A percentile compares a stretch with the other conserved stretches of the same genome.
phyloP scores from a whole-genome alignment of 2,888 invertebrate species.

The Pollenia amentaria region DNA sequence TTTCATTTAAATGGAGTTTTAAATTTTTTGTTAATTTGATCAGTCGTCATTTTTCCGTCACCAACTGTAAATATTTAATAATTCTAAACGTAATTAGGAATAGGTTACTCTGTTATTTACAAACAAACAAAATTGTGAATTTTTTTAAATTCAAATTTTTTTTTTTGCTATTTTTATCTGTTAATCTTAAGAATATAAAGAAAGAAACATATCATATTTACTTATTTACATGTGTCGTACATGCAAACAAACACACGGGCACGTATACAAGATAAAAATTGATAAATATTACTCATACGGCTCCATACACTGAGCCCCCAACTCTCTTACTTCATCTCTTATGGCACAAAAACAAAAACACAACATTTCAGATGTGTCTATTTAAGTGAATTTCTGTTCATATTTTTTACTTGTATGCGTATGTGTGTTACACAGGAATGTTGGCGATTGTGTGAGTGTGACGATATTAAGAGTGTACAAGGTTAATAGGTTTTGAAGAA shows the following conservation, averaged over 20 bases:
- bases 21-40: too few species aligned
- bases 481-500: constrained; percentile 62
- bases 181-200: constrained; percentile 17
- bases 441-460: too few species aligned
- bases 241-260: background rate
- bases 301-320: background rate
- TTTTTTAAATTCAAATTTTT: constrained; percentile 21
- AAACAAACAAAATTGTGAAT: background rate
- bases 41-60: background rate
- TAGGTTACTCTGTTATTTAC: background rate
- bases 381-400: constrained; percentile 41
- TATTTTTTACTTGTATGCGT: background rate
- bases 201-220: constrained; percentile 1
- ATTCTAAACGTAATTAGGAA: too few species aligned
- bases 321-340: background rate
- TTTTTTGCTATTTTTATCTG: background rate
- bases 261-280: constrained; percentile 1
- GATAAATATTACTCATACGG: constrained; percentile 34
- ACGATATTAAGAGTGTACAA: constrained; percentile 39
- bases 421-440: too few species aligned
- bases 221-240: constrained; percentile 14
- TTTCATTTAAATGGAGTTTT: too few species aligned
- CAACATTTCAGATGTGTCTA: constrained; percentile 4
- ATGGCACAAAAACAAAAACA: background rate
- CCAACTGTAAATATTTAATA: background rate